Evolutionary conservation across 2,797 vertebrate genomes (phyloP), one percentile per base, ranked within the genome.

Genomic region (Lerista edwardsae): DNA sequence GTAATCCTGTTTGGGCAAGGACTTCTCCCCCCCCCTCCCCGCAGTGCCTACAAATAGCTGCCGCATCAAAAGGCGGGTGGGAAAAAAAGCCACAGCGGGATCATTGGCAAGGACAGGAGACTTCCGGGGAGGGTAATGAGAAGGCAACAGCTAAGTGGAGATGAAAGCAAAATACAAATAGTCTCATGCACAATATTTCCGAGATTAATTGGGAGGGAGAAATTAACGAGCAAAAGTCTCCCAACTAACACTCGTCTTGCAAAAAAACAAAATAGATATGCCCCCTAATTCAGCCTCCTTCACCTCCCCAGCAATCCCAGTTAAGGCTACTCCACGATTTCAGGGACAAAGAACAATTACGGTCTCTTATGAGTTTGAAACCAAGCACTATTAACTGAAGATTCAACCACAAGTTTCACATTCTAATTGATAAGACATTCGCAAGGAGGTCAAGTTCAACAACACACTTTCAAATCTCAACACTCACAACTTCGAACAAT

Each of bases 1-100:
- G 87, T 92, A 91, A 92, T 88, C 81, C 59, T 89, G 75, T 83
- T 85, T 1, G 12, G 81, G 85, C 78, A 88, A 93, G 89, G 87
- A 91, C 84, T 92, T 92, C 65, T 90, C 86, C 80, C 80, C 80
- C 80, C 89, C 82, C 75, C 81, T 92, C 87, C 77, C 59, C 64
- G 55, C 29, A 75, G 73, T 89, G 89, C 88, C 91, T 87, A 75
- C 14, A 82, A 84, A 91, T 85, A 77, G 75, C 87, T 89, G 72
- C 61, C 36, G 29, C 69, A 89, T 74, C 74, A 86, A 87, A 76
- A 76, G 27, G n/a, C 9, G 74, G 31, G 74, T 21, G 55, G 34
- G 44, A 25, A 39, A 88, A 92, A 89, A 82, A 85, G 87, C 14
- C 83, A 85, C 25, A 74, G 57, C 29, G 68, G 29, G 6, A 89